These are phyloP conservation scores for Luidia sarsii DNA, from an alignment of 53 echinoderm and acorn worm genomes.

Conservation along the genomic window DNA sequence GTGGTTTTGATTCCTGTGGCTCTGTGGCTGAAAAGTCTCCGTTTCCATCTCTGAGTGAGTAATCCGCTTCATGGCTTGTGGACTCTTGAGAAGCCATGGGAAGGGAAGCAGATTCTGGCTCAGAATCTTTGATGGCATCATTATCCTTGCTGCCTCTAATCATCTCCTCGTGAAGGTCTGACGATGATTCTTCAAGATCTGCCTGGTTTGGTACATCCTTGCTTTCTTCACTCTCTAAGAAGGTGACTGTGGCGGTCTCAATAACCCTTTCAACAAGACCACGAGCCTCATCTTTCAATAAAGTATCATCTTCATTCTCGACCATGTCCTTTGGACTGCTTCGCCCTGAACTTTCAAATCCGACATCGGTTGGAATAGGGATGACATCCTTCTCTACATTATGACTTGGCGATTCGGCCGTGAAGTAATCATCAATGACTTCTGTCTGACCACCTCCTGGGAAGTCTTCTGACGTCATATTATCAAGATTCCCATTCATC, in stretches of 20 bases:
- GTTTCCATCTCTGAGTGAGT: too few species aligned
- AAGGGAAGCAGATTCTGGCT: conserved; percentile 18
- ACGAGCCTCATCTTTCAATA: conserved; percentile 26
- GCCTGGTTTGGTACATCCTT: background rate
- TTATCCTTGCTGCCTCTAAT: conserved; percentile 1
- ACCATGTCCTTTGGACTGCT: conserved; percentile 1
- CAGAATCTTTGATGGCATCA: background rate
- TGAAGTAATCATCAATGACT: conserved; percentile 30
- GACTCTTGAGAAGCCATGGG: background rate
- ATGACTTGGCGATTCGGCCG: background rate
- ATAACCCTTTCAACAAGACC: conserved; percentile 16
- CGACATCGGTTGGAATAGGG: conserved; percentile 39
- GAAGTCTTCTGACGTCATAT: conserved; percentile 1
- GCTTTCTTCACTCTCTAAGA: background rate
- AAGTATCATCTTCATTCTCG: background rate
- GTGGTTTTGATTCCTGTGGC: too few species aligned
- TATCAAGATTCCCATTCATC: conserved; percentile 2
- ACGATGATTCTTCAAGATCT: background rate
- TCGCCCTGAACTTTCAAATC: conserved; percentile 32
- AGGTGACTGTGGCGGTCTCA: conserved; percentile 24
- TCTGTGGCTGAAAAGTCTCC: conserved; percentile 2
- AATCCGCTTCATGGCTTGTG: background rate
- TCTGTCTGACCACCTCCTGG: conserved; percentile 9
- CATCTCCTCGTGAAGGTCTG: background rate
- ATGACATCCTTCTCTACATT: conserved; percentile 21